Evolutionary conservation across 2,113 vertebrate species (phyloP).

Genomic region (Otus sunia): DNA sequence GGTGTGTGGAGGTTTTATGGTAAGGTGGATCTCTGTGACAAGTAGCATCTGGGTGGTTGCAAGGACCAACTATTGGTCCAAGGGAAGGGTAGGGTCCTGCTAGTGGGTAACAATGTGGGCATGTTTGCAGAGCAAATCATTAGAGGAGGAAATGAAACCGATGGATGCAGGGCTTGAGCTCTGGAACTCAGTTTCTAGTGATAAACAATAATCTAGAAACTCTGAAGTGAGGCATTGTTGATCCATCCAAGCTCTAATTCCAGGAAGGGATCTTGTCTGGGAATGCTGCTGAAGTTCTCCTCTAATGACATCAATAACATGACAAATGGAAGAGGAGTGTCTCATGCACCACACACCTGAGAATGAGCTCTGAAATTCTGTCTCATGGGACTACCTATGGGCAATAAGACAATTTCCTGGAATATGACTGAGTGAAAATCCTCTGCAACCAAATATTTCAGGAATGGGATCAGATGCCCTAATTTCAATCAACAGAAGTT

Average conservation of each 20-base stretch:
- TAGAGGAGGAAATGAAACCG: not conserved
- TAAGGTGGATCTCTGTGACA: not conserved
- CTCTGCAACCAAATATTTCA: not conserved
- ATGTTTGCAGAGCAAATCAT: not conserved
- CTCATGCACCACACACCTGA: not conserved
- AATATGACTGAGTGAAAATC: not conserved
- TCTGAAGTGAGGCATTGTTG: not conserved
- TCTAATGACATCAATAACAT: not conserved
- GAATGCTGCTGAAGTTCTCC: not conserved
- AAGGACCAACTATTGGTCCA: accelerated
- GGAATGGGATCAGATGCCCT: not conserved
- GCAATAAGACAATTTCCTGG: not conserved
- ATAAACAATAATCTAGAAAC: not conserved
- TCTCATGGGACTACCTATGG: not conserved
- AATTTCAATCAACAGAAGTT: not conserved
- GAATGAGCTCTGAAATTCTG: not conserved
- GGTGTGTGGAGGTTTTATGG: not conserved
- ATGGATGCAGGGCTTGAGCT: not conserved
- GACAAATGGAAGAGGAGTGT: not conserved
- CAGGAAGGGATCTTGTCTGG: not conserved
- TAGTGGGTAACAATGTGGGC: too few species aligned
- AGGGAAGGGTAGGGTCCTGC: not conserved
- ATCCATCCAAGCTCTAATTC: not conserved
- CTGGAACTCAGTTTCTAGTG: not conserved
- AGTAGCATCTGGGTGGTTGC: not conserved